Evolutionary conservation across 1,140 invertebrate genomes (phyloP).

Genomic region (Euura lappo): DNA sequence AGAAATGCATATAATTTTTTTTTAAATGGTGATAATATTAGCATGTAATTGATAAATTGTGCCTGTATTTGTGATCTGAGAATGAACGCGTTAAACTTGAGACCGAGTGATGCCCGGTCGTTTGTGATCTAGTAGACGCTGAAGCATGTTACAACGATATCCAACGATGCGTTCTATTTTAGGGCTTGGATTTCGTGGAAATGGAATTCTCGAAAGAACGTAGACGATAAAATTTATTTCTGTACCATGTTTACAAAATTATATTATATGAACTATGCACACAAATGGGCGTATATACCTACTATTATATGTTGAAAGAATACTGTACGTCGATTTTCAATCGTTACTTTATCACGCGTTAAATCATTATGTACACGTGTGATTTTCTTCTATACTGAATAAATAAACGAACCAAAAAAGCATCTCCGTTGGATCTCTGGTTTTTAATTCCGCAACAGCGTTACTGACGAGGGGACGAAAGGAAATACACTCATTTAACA

Average conservation of each 20-base stretch:
- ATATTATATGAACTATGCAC: not conserved
- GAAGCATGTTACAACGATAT: not conserved
- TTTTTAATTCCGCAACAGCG: no score
- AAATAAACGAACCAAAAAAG: no score
- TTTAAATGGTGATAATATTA: not conserved
- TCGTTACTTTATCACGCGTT: not conserved
- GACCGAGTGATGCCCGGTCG: no score
- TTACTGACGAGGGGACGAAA: not conserved
- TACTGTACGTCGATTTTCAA: not conserved
- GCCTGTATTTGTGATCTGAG: not conserved
- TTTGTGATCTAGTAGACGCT: no score
- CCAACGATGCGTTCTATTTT: not conserved
- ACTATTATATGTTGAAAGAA: no score
- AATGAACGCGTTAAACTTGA: no score
- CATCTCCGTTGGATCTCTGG: no score
- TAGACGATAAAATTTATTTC: not conserved
- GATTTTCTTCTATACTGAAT: not conserved
- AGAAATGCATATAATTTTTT: not conserved
- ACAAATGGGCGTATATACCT: not conserved
- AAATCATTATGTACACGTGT: not conserved
- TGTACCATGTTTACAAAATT: not conserved
- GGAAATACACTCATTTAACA: constrained; percentile 43
- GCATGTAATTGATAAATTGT: not conserved
- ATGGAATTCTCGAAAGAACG: not conserved
- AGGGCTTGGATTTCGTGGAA: not conserved